Evolutionary conservation across 2,888 invertebrate species (phyloP).

Genomic region (Drosophila maculinotata): DNA sequence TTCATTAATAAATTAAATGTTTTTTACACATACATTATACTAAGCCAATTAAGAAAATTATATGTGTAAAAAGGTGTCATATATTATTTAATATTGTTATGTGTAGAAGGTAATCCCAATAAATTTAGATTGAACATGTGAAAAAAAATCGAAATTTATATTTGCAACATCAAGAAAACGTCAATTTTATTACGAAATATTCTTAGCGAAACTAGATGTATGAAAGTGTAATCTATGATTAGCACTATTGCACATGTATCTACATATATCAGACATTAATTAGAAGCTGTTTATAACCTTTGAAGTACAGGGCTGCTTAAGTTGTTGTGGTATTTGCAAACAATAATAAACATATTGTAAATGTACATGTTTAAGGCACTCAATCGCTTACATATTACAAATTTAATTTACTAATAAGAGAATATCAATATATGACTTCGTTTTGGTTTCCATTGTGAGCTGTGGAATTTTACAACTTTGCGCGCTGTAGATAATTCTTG

Average conservation of each 20-base stretch:
- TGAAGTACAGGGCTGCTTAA: conserved; percentile 11
- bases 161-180: not conserved
- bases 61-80: too few species aligned
- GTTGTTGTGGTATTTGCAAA: not conserved
- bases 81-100: too few species aligned
- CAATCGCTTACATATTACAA: not conserved
- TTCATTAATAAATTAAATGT: too few species aligned
- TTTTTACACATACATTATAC: too few species aligned
- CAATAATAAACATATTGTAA: conserved; percentile 1
- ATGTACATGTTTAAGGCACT: conserved; percentile 28
- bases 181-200: conserved; percentile 1
- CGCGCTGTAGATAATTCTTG: conserved; percentile 80
- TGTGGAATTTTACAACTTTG: conserved; percentile 76
- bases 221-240: conserved; percentile 24
- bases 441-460: not conserved
- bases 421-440: conserved; percentile 1
- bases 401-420: conserved; percentile 20
- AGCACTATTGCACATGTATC: conserved; percentile 26
- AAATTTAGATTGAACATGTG: too few species aligned
- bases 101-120: too few species aligned
- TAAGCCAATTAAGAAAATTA: too few species aligned
- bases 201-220: conserved; percentile 9
- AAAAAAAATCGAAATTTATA: not conserved
- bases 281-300: conserved; percentile 10
- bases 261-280: conserved; percentile 28